Evolutionary conservation across 2,888 invertebrate species (phyloP), one percentile per base, ranked within the genome.

Genomic region (Serripes groenlandicus): DNA sequence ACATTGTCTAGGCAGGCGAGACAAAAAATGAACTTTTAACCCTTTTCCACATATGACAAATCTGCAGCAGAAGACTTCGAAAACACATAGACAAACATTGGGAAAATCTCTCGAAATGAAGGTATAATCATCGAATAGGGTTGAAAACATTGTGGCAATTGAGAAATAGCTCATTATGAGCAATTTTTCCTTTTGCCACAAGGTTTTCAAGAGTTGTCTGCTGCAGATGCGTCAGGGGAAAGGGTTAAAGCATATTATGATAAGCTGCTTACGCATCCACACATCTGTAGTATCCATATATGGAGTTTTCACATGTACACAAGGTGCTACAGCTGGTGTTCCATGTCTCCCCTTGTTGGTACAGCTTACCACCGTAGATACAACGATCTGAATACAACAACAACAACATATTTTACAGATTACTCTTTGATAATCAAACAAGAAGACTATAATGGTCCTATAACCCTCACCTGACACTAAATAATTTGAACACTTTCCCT

Each of bases 261-360:
- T 42, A 9, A 26, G 56, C 26, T 56, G 2, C 4, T n/a, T 81
- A 91, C 91, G 85, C 88, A 70, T 89, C 86, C 11, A 88, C 90
- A 84, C 92, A 92, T 85, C 91, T 88, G 85, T 91, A 91, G 79
- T 90, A 91, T 42, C 92, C 92, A 70, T 88, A 90, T n/a, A 88
- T 83, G 64, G 90, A 88, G 75, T 92, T 90, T 77, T 91, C 91
- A 81, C 92, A 92, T 26, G 90, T 88, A 81, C 92, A 92, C 30
- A 75, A 60, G 4, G 83, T 87, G 72, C 87, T 86, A 81, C 90
- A 91, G 28, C 85, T 88, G 11, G 81, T 86, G 34, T 72, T 81
- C 92, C 92, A 92, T 4, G 83, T 83, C 18, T 90, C 84, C 18
- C 85, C 92, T 79, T 91, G 90, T 23, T 79, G 79, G 77, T 91